phyloP scores from a whole-genome alignment of 2,797 vertebrate species.

The Mycteria americana region DNA sequence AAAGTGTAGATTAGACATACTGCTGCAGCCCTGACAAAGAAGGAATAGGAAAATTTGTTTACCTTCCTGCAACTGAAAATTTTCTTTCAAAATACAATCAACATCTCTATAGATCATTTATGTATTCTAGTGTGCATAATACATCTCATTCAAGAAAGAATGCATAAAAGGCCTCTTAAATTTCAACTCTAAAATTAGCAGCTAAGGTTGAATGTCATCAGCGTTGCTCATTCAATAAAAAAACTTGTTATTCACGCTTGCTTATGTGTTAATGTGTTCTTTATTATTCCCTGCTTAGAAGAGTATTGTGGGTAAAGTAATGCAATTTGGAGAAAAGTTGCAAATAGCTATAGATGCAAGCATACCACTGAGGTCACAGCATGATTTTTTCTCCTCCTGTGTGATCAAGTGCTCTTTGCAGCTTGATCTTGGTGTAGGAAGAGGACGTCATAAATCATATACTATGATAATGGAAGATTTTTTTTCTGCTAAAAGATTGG shows the following conservation, averaged over 20 bases:
- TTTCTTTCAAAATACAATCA: background rate
- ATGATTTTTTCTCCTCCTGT: background rate
- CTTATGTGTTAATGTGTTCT: background rate
- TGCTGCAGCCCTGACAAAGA: background rate
- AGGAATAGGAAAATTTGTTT: background rate
- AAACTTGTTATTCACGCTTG: background rate
- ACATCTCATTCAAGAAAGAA: background rate
- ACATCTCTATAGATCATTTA: background rate
- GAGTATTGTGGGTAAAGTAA: background rate
- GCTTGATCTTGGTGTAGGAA: conserved; percentile 16
- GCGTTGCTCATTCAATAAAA: background rate
- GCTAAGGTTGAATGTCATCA: background rate
- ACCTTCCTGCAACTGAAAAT: background rate
- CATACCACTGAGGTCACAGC: background rate
- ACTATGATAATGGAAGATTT: background rate
- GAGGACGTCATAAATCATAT: background rate
- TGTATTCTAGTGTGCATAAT: background rate
- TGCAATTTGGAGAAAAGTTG: background rate
- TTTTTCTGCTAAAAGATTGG: background rate
- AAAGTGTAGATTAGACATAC: background rate
- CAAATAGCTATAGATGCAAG: background rate
- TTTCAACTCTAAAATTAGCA: background rate
- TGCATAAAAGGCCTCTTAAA: background rate
- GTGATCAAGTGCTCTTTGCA: background rate
- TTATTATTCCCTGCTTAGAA: background rate